Conservation (phyloP, 2,113 vertebrate species). For the Catharus minimus region DNA sequence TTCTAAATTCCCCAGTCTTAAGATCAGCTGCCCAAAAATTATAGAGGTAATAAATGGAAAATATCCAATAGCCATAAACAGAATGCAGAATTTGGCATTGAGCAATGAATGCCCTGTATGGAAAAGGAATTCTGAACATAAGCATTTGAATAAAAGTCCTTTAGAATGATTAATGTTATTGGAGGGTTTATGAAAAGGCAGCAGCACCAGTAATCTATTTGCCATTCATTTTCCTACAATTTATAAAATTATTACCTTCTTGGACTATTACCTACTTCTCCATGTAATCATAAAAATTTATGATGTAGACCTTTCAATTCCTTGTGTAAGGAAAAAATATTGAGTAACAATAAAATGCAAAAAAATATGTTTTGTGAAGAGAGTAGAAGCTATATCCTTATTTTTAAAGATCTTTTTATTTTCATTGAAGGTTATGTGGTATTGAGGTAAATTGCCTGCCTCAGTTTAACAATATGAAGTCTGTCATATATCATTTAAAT, state of each 20-base stretch:
- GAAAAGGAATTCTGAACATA: neutral
- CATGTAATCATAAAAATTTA: constrained; percentile 66
- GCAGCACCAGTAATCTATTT: constrained; percentile 16
- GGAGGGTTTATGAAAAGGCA: neutral
- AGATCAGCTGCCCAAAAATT: neutral
- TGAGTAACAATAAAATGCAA: constrained; percentile 34
- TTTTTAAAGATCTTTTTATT: constrained; percentile 53
- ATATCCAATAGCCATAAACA: neutral
- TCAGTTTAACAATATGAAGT: neutral
- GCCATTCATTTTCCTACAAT: constrained; percentile 43
- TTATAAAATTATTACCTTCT: constrained; percentile 48
- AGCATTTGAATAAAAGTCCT: constrained; percentile 1
- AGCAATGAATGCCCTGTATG: neutral
- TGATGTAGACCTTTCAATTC: constrained; percentile 39
- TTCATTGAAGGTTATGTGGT: neutral
- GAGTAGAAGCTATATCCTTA: neutral
- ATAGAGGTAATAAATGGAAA: neutral
- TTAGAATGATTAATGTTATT: constrained; percentile 14
- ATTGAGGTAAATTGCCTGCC: neutral
- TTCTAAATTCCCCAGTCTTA: neutral
- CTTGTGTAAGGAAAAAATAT: neutral
- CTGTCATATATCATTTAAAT: neutral
- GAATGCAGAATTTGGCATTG: neutral
- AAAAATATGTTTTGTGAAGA: constrained; percentile 39
- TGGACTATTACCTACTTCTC: constrained; percentile 43